Evolutionary conservation across 2,113 vertebrate genomes (phyloP).

Genomic region (Nansenia antarctica): DNA sequence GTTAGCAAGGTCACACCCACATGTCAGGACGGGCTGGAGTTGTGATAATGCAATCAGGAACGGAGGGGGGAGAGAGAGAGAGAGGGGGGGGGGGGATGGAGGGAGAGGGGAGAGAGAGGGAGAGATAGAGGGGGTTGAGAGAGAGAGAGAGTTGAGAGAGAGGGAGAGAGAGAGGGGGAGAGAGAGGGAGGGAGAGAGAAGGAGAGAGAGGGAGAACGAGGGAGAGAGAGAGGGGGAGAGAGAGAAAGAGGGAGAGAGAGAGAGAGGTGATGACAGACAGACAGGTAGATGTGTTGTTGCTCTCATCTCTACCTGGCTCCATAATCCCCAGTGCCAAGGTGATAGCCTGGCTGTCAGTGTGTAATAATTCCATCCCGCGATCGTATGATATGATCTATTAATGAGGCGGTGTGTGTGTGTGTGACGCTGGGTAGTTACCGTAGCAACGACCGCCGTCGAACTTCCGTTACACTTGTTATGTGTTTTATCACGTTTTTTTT

Average conservation of each 20-base stretch:
- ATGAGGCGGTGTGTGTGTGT: slow-evolving; percentile 46
- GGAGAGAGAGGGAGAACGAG: too few relatives aligned
- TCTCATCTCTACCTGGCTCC: slow-evolving; percentile 81
- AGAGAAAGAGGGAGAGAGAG: not conserved
- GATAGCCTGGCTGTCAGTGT: not conserved
- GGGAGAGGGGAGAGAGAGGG: too few relatives aligned
- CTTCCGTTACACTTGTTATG: not conserved
- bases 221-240: too few relatives aligned
- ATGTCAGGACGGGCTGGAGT: slow-evolving; percentile 87
- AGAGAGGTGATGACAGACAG: slow-evolving; percentile 90
- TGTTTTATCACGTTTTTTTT: not conserved
- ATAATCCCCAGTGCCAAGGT: slow-evolving; percentile 53
- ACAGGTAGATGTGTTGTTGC: slow-evolving; percentile 66
- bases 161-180: too few relatives aligned
- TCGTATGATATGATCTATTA: too few relatives aligned
- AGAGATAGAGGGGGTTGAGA: too few relatives aligned
- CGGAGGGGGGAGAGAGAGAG: too few relatives aligned
- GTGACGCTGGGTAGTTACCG: not conserved
- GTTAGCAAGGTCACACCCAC: slow-evolving; percentile 99
- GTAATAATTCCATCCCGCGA: slow-evolving; percentile 86
- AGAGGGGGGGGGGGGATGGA: too few relatives aligned
- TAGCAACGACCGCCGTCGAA: not conserved
- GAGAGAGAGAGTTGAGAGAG: too few relatives aligned
- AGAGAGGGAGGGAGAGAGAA: not conserved
- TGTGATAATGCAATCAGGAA: slow-evolving; percentile 99